Percentiles rank a stretch among this genome's conserved stretches.
These are phyloP conservation scores for Yasuhikotakia modesta DNA, from an alignment of 2,797 vertebrate species.

Conservation along the genomic window DNA sequence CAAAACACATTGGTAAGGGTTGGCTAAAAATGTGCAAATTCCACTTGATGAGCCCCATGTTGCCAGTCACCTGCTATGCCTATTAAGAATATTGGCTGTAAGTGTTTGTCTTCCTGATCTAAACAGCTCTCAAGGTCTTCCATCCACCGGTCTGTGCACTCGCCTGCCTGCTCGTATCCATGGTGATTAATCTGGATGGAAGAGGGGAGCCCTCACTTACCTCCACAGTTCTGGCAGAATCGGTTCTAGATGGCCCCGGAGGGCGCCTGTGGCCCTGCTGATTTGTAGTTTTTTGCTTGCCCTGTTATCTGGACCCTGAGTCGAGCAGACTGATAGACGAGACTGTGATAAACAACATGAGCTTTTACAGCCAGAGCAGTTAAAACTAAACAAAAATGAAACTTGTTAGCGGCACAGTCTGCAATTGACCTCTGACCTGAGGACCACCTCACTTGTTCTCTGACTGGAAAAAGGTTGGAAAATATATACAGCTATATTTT, in stretches of 20 bases:
- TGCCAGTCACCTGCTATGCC: constrained; percentile 54
- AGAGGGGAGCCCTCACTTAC: constrained; percentile 11
- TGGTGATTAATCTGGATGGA: constrained; percentile 30
- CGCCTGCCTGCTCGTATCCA: constrained; percentile 27
- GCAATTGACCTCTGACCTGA: neutral
- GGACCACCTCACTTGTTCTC: neutral
- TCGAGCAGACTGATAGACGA: constrained; percentile 1
- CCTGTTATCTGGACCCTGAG: constrained; percentile 7
- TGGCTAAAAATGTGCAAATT: constrained; percentile 70
- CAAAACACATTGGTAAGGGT: neutral
- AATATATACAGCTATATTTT: too few species aligned
- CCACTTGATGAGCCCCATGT: constrained; percentile 57
- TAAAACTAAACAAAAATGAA: neutral
- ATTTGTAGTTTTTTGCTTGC: constrained; percentile 28
- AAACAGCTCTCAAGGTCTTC: constrained; percentile 55
- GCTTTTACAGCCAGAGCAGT: neutral
- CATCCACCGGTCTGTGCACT: neutral
- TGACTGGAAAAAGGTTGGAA: neutral
- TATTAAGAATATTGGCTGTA: constrained; percentile 63
- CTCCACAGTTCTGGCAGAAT: constrained; percentile 12
- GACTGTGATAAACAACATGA: neutral
- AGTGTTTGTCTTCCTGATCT: constrained; percentile 63
- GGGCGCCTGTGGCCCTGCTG: constrained; percentile 20
- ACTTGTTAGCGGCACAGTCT: neutral
- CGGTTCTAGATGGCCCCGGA: neutral